Evolutionary conservation across 2,113 vertebrate genomes (phyloP), one percentile per base, ranked within the genome.

Genomic region (Bufo gargarizans): DNA sequence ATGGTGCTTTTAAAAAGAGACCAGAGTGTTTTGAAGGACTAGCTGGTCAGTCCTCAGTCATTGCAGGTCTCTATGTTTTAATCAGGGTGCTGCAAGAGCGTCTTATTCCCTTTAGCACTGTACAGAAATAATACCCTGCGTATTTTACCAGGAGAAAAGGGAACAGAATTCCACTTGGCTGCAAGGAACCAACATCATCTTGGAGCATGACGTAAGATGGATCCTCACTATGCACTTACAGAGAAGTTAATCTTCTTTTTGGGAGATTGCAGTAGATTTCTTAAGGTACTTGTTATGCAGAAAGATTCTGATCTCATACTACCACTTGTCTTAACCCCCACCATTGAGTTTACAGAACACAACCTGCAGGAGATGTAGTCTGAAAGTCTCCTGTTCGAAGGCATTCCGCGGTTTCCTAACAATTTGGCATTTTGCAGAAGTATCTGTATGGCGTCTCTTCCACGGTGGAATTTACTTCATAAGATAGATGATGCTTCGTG

Each of bases 1-100:
- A 83, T 89, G 87, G 87, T 89, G 87, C 87, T 89, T 83, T 77
- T 53, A 19, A 76, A 63, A 82, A 65, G 80, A 71, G 79, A 77
- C 71, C 87, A 77, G 33, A n/a, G 77, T 20, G 22, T 87, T 71
- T 78, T 17, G 45, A 80, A 71, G 69, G 58, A 63, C 59, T 22
- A 55, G 80, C 80, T 84, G 80, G 80, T 76, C 69, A 65, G 45
- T 77, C 58, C 80, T 53, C 74, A 77, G 58, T 63, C 71, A 59
- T 45, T 13, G 50, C n/a, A 67, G 61, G 81, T 84, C 72, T 58
- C 87, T 77, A 84, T 63, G 65, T 78, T 56, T 56, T 56, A 55
- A 43, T 89, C 72, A 89, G 81, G 72, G 74, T 84, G 81, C 82
- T 84, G 74, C 82, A 88, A 71, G 86, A 87, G 63, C 86, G 19